These are phyloP conservation scores for Trachelus tabidus DNA, from an alignment of 2,888 invertebrate species.

Conservation along the genomic window DNA sequence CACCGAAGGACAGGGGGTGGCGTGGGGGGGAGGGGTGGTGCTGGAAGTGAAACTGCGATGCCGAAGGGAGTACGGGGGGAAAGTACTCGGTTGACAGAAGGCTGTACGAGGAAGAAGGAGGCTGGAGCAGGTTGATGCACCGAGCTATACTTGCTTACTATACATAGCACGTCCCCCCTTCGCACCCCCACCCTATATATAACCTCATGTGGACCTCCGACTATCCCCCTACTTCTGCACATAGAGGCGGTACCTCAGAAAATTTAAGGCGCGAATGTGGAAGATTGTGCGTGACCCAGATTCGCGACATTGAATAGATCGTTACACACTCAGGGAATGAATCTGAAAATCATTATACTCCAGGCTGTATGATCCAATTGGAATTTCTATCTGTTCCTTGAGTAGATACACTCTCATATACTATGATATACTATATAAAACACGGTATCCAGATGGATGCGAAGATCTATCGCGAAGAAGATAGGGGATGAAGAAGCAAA, in stretches of 20 bases:
- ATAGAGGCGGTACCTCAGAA: neutral
- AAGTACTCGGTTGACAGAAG: constrained; percentile 2
- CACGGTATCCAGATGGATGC: neutral
- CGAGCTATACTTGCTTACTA: constrained; percentile 4
- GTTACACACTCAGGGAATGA: neutral
- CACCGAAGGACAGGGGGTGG: constrained; percentile 9
- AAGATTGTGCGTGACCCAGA: neutral
- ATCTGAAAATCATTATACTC: neutral
- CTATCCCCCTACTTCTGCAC: neutral
- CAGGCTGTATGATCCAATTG: neutral
- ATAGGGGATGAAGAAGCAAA: neutral
- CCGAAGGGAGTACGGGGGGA: neutral
- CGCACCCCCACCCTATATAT: neutral
- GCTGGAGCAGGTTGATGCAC: constrained; percentile 19
- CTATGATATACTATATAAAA: neutral
- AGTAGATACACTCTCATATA: neutral
- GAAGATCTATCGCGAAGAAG: neutral
- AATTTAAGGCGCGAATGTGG: neutral
- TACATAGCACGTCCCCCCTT: neutral
- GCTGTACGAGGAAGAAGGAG: neutral
- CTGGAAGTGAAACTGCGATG: constrained; percentile 1
- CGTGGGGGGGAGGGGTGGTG: too few species aligned
- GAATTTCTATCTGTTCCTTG: neutral
- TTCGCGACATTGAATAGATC: neutral
- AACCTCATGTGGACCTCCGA: neutral